These are phyloP conservation scores for Mormoops blainvillei DNA, from an alignment of 2,113 vertebrate genomes.

Conservation along the genomic window DNA sequence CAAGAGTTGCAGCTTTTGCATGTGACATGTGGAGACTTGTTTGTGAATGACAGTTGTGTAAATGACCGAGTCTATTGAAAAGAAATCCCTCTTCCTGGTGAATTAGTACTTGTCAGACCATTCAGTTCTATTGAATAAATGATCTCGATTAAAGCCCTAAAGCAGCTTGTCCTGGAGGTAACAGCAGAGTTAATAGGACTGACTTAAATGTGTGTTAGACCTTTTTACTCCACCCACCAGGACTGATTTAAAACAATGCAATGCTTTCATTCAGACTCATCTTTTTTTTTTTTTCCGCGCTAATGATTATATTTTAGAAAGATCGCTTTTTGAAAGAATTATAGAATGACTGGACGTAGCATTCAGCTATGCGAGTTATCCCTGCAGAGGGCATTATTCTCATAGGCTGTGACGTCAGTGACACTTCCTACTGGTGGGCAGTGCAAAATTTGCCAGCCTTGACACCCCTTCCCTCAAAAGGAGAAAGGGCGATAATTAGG, in stretches of 20 bases:
- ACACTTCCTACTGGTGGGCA: rapidly evolving
- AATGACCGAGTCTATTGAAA: not conserved
- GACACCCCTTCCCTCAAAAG: not conserved
- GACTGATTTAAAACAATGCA: not conserved
- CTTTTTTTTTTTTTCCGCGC: not conserved
- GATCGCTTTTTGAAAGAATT: not conserved
- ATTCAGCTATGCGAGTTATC: rapidly evolving
- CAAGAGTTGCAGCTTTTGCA: not conserved
- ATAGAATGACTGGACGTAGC: not conserved
- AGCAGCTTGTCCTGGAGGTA: not conserved
- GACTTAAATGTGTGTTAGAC: not conserved
- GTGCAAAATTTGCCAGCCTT: not conserved
- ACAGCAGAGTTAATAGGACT: not conserved
- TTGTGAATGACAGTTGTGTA: not conserved
- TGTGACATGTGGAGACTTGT: not conserved
- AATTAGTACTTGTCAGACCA: not conserved
- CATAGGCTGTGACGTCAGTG: rapidly evolving
- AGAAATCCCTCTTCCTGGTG: not conserved
- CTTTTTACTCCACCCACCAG: not conserved
- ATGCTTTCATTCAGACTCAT: not conserved
- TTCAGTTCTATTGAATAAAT: not conserved
- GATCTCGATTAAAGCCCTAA: not conserved
- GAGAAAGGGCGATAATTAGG: not conserved
- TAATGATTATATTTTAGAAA: not conserved
- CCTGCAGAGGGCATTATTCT: rapidly evolving